These are phyloP conservation scores for Ichneumon xanthorius DNA, from an alignment of 2,888 invertebrate genomes.

Conservation along the genomic window DNA sequence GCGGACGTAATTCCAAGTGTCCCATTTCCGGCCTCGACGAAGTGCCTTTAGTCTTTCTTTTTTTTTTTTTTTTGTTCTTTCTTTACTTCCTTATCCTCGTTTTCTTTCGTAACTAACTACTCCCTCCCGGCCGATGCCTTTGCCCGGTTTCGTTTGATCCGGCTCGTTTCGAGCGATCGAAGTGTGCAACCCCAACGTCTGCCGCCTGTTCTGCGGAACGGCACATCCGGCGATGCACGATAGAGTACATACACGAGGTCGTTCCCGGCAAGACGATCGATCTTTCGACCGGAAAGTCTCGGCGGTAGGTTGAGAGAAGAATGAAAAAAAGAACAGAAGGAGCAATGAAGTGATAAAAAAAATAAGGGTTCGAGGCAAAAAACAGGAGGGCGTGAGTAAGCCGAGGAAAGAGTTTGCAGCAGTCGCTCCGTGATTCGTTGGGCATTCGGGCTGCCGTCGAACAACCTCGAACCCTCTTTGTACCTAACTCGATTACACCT, in stretches of 20 bases:
- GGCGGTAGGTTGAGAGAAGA: slow-evolving; percentile 44
- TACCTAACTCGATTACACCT: slow-evolving; percentile 50
- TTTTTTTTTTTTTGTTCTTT: slow-evolving; percentile 14
- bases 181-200: slow-evolving; percentile 12
- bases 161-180: slow-evolving; percentile 60
- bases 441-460: slow-evolving; percentile 36
- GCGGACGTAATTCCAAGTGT: slow-evolving; percentile 59
- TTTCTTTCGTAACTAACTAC: slow-evolving; percentile 45
- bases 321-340: slow-evolving; percentile 13
- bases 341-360: slow-evolving; percentile 36
- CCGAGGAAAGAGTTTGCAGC: slow-evolving; percentile 24
- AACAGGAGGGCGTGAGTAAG: slow-evolving; percentile 9
- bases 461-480: slow-evolving; percentile 44
- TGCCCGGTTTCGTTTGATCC: slow-evolving; percentile 51
- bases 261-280: slow-evolving; percentile 61
- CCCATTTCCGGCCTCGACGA: slow-evolving; percentile 60
- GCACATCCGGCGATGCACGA: slow-evolving; percentile 25
- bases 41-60: slow-evolving; percentile 5
- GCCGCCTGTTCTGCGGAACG: slow-evolving; percentile 37
- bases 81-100: slow-evolving; percentile 44
- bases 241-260: slow-evolving; percentile 3
- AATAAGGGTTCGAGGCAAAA: background rate
- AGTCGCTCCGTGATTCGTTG: slow-evolving; percentile 42
- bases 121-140: slow-evolving; percentile 36
- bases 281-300: slow-evolving; percentile 55